Evolutionary conservation across 2,888 invertebrate species (phyloP), one percentile per base, ranked within the genome.

Genomic region (Empis livida): DNA sequence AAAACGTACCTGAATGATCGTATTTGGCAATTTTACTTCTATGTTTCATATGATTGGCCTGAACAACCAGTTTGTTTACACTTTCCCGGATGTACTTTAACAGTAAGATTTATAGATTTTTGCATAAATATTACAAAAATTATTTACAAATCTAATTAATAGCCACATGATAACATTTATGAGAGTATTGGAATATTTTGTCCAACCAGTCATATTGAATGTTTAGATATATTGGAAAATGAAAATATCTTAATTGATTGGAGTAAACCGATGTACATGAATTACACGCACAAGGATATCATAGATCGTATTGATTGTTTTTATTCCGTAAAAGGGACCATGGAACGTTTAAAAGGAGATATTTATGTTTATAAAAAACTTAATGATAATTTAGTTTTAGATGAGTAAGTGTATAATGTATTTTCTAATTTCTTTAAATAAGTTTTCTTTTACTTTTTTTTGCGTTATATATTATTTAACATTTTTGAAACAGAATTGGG

Each of bases 1-100:
- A 80, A 83, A 77, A 89, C 89, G 73, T 88, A 83, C 77, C 78
- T 85, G 71, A 82, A 82, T 74, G 85, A 89, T 73, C 81, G 81
- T 65, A 84, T 89, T 71, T 89, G 89, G 89, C 82, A 89, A 69
- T 89, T 89, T 74, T 77, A 86, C 73, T 89, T 89, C 77, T 89
- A 89, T 80, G 85, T 89, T 67, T 80, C 85, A 62, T 86, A 88
- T 71, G 81, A 78, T 70, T 89, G 89, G 89, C 89, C 89, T 48
- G 84, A 86, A 59, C 80, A 84, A 60, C 83, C 85, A 58, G 82
- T 89, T 64, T 82, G 86, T 64, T 73, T 88, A 61, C 89, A 89
- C 70, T 89, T 89, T 71, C 89, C 89, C 54, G 89, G 89, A 65
- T 87, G 88, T 77, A 89, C 89, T 54, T 78, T 80, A 66, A 83